Evolutionary conservation across 1,140 invertebrate genomes (phyloP), one percentile per base, ranked within the genome.

Genomic region (Chionoecetes opilio): DNA sequence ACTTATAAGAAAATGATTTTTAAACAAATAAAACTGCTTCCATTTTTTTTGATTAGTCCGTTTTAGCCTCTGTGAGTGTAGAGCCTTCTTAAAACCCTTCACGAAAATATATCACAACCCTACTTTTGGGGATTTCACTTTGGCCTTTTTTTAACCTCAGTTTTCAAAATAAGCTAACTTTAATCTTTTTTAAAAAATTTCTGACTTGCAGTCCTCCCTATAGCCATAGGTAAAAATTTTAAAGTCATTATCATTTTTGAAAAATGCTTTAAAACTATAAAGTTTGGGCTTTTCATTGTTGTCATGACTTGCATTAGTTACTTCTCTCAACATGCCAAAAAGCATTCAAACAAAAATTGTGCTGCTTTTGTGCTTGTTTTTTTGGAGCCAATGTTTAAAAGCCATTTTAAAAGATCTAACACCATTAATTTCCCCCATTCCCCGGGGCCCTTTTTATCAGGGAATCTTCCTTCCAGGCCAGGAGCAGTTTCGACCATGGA

Each of bases 401-500:
- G 86, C 92, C 32, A 86, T 93, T 87, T n/a, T n/a, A n/a, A 93
- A 41, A 34, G 34, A 93, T 86, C 31, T 82, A 92, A 82, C 82
- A 92, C 53, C 17, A 82, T 38, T n/a, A 38, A 41, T 3, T 6
- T 6, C 17, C n/a, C n/a, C n/a, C 85, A 17, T 26, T 38, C 11
- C 34, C n/a, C 9, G 37, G 31, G 34, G 11, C 14, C 31, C 9
- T 11, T 87, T 6, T 35, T 32, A 89, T 89, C 29, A 17, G 21
- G 21, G 37, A 37, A 35, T 94, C 53, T 41, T 82, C 92, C 34
- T 96, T 89, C 46, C 93, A 96, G 93, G 92, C 86, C 96, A 96
- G 93, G 96, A 96, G 94, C 94, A 96, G 85, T 96, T 96, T 94
- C 95, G 84, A 96, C 87, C 82, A 94, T 95, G 88, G 92, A 41